A percentile compares a stretch with the other conserved stretches of the same genome.
Evolutionary conservation across 2,888 invertebrate genomes (phyloP).

Genomic region (Habrosyne pyritoides): DNA sequence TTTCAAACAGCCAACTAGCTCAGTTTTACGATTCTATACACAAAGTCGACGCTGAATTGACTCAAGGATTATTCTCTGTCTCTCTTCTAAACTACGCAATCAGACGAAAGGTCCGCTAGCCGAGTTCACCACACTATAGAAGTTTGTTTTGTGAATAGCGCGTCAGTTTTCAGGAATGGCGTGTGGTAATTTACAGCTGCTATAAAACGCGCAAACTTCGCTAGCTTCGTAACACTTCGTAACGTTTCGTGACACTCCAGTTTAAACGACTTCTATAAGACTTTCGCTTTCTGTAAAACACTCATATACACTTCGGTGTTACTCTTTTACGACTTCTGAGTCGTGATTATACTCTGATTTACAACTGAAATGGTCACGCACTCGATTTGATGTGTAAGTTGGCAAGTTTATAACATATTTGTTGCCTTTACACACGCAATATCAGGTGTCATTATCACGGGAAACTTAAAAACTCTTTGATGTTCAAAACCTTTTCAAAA

Average conservation of each 20-base stretch:
- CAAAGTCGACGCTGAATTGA: too few relatives aligned
- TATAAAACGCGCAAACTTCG: conserved; percentile 26
- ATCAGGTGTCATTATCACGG: not conserved
- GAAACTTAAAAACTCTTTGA: not conserved
- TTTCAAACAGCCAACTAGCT: conserved; percentile 53
- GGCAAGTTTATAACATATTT: conserved; percentile 13
- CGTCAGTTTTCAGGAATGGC: conserved; percentile 31
- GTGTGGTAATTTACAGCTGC: conserved; percentile 60
- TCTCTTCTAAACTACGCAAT: too few relatives aligned
- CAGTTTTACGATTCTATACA: conserved; percentile 14
- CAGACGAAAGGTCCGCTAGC: too few relatives aligned
- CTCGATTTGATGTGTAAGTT: conserved; percentile 18
- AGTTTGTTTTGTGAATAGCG: not conserved
- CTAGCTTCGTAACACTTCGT: conserved; percentile 42
- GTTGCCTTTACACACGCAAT: not conserved
- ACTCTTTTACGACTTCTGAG: conserved; percentile 30
- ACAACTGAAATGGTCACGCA: conserved; percentile 13
- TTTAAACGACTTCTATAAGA: conserved; percentile 29
- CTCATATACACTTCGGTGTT: conserved; percentile 19
- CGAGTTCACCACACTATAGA: too few relatives aligned
- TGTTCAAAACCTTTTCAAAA: not conserved
- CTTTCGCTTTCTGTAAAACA: conserved; percentile 34
- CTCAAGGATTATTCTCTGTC: too few relatives aligned
- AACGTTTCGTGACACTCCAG: conserved; percentile 39
- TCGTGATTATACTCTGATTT: conserved; percentile 25